phyloP scores from a whole-genome alignment of 2,888 invertebrate species.

The Leptopilina myrica region DNA sequence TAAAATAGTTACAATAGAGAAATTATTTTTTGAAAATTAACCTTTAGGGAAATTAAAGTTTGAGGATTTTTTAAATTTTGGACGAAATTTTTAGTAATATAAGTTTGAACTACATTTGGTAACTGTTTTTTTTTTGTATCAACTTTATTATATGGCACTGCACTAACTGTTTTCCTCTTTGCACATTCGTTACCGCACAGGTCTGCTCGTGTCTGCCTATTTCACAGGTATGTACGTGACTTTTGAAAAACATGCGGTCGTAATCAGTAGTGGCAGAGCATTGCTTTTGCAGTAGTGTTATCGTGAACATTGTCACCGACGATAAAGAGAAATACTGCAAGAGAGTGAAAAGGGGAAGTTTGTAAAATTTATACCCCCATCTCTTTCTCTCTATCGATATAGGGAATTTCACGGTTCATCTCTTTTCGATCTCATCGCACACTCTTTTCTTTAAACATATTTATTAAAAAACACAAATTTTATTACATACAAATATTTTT shows the following conservation, averaged over 20 bases:
- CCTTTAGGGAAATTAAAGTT: no score
- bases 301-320: slow-evolving; percentile 16
- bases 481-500: no score
- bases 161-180: slow-evolving; percentile 64
- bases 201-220: slow-evolving; percentile 64
- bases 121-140: background rate
- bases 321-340: slow-evolving; percentile 35
- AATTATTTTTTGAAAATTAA: no score
- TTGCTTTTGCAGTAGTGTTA: slow-evolving; percentile 40
- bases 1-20: no score
- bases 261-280: slow-evolving; percentile 32
- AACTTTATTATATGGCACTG: slow-evolving; percentile 28
- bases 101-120: no score
- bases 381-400: no score
- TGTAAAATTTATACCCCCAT: background rate
- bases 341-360: slow-evolving; percentile 13
- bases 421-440: no score
- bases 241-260: slow-evolving; percentile 35
- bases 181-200: slow-evolving; percentile 63
- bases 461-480: no score
- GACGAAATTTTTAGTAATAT: no score
- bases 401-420: no score
- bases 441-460: no score
- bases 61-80: no score
- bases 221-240: slow-evolving; percentile 63